phyloP scores from a whole-genome alignment of 1,140 invertebrate genomes.

The Euura lappo region DNA sequence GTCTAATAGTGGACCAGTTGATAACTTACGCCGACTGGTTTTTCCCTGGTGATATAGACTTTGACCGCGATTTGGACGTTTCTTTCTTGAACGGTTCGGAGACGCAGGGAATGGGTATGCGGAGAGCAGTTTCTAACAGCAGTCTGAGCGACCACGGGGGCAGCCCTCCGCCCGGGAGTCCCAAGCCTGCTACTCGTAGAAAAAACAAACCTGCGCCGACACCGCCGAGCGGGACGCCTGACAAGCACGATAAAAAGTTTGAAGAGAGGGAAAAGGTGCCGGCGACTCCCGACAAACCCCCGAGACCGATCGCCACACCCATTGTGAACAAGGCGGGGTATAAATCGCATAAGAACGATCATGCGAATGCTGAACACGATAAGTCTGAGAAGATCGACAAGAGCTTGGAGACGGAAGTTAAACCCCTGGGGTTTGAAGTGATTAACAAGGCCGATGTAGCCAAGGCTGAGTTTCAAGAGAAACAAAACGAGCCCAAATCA shows the following conservation, averaged over 20 bases:
- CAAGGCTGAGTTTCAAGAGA: slow-evolving; percentile 18
- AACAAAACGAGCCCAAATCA: not conserved
- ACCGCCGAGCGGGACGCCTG: slow-evolving; percentile 62
- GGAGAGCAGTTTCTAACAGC: slow-evolving; percentile 71
- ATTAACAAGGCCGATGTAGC: slow-evolving; percentile 20
- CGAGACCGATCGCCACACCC: slow-evolving; percentile 54
- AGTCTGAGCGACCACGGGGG: slow-evolving; percentile 69
- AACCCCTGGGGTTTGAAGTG: slow-evolving; percentile 25
- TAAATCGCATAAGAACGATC: slow-evolving; percentile 48
- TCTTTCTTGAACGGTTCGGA: slow-evolving; percentile 51
- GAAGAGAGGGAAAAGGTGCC: slow-evolving; percentile 50
- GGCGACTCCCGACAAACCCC: slow-evolving; percentile 66
- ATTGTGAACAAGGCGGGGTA: slow-evolving; percentile 50
- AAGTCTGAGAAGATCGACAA: slow-evolving; percentile 26
- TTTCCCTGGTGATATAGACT: slow-evolving; percentile 80
- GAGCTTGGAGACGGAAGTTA: slow-evolving; percentile 24
- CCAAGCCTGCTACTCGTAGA: slow-evolving; percentile 72
- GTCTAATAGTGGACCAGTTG: slow-evolving; percentile 82
- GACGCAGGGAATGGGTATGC: slow-evolving; percentile 53
- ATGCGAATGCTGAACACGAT: slow-evolving; percentile 39
- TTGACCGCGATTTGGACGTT: slow-evolving; percentile 54
- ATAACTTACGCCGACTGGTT: slow-evolving; percentile 87
- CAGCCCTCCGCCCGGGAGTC: slow-evolving; percentile 72
- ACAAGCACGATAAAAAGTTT: slow-evolving; percentile 47
- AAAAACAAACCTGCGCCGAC: slow-evolving; percentile 76